phyloP scores from a whole-genome alignment of 35 echinoderm and acorn worm species.

The Eucidaris tribuloides region DNA sequence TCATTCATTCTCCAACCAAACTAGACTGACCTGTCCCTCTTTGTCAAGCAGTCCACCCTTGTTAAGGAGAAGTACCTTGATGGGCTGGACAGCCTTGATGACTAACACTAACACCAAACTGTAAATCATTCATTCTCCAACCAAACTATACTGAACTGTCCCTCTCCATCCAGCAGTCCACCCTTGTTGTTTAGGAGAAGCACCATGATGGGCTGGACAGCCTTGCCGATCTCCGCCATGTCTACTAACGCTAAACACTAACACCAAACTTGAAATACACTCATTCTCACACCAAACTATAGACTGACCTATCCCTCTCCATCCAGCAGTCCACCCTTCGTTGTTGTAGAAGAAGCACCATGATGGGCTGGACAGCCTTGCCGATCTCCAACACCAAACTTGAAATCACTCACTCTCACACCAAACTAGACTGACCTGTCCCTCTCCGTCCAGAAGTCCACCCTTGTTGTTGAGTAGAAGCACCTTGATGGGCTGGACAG shows the following conservation, averaged over 20 bases:
- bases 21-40: slow-evolving; percentile 64
- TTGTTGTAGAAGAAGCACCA: slow-evolving; percentile 57
- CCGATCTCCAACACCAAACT: too few species aligned
- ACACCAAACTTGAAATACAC: too few species aligned
- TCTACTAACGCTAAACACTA: too few species aligned
- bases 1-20: too few species aligned
- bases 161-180: slow-evolving; percentile 46
- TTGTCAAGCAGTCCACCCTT: slow-evolving; percentile 76
- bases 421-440: slow-evolving; percentile 79
- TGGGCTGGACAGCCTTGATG: slow-evolving; percentile 74
- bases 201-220: slow-evolving; percentile 68
- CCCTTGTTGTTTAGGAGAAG: slow-evolving; percentile 60
- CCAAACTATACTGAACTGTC: slow-evolving; percentile 83
- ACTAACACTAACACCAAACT: too few species aligned
- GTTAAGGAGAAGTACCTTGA: slow-evolving; percentile 86
- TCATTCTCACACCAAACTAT: too few species aligned
- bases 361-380: slow-evolving; percentile 70
- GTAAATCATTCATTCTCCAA: too few species aligned
- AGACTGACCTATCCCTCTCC: slow-evolving; percentile 48
- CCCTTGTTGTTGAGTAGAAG: slow-evolving; percentile 81
- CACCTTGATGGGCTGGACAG: slow-evolving; percentile 82
- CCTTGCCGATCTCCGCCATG: slow-evolving; percentile 62
- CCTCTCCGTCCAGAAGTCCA: slow-evolving; percentile 62
- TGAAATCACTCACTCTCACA: too few species aligned
- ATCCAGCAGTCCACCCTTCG: slow-evolving; percentile 56